Evolutionary conservation across 2,113 vertebrate genomes (phyloP), one percentile per base, ranked within the genome.

Genomic region (Cygnus atratus): DNA sequence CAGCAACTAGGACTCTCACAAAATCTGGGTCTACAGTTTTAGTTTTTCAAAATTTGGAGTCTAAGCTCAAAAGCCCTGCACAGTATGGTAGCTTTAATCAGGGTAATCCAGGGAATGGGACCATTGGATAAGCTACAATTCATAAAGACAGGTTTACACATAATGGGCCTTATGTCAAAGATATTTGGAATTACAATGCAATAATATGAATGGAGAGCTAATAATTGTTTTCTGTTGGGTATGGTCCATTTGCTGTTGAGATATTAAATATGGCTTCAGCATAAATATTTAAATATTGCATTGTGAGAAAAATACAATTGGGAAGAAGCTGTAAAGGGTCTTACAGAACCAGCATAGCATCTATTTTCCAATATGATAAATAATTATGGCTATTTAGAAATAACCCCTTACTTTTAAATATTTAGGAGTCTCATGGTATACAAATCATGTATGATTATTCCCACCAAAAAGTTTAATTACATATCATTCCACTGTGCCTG

Each of bases 401-500:
- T 61, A 70, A 88, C 14, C 29, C 24, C 22, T 57, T 39, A 17
- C 59, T 93, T 84, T 55, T 8, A 84, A 75, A 73, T 70, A 28
- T 68, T 57, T 50, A 59, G 76, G 31, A n/a, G 22, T 9, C 31
- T 6, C 57, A 12, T 1, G 46, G 19, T 29, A 25, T 59, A 16
- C 70, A 59, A 74, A n/a, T 78, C 58, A 3, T 29, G 33, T 14
- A 31, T 22, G 43, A 35, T 93, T 90, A 82, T 96, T 77, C 48
- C 88, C 92, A 77, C 33, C 28, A 88, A 74, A 97, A 98, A 98
- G 97, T 98, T 98, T 95, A 97, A 98, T 97, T 96, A 77, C 94
- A n/a, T 86, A 59, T 96, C 95, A 93, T 84, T 78, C 89, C 75
- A 13, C 82, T 35, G 31, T 44, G 72, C 57, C 92, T 78, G 81